These are phyloP conservation scores for Neoitamus cyanurus DNA, from an alignment of 2,888 invertebrate genomes.

Conservation along the genomic window DNA sequence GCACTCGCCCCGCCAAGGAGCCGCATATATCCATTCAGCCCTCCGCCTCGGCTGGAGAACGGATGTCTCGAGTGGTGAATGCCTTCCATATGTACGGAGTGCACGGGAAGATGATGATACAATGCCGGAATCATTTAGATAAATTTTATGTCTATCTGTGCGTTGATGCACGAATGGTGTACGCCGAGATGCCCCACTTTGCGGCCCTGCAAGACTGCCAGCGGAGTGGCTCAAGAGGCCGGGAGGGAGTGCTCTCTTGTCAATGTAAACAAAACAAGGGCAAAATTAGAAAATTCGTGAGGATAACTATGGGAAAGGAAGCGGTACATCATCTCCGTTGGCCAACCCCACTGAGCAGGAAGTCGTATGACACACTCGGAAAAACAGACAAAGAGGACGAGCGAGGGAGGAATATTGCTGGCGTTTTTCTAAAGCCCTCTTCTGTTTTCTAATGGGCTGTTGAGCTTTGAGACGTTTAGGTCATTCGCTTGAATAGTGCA, in stretches of 20 bases:
- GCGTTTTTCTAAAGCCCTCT: background rate
- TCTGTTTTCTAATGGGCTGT: background rate
- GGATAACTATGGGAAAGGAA: background rate
- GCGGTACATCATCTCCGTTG: background rate
- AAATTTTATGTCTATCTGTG: constrained; percentile 21
- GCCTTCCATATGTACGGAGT: constrained; percentile 11
- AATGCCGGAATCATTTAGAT: constrained; percentile 34
- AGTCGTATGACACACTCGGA: background rate
- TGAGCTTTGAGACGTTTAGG: background rate
- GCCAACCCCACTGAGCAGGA: background rate
- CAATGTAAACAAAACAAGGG: background rate
- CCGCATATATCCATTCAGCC: background rate
- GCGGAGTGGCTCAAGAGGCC: background rate
- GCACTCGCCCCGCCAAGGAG: background rate
- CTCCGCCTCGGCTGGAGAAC: constrained; percentile 11
- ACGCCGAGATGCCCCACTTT: background rate
- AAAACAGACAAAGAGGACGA: background rate
- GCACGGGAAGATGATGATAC: constrained; percentile 19
- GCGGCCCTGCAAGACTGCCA: background rate
- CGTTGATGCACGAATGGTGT: background rate
- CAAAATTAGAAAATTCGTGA: background rate
- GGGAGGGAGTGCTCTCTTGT: background rate
- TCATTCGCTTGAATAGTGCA: too few species aligned
- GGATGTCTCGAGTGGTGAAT: constrained; percentile 29
- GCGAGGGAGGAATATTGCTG: too few species aligned